Conservation (phyloP, 2,797 vertebrate genomes). For the Poeciliopsis gracilis region DNA sequence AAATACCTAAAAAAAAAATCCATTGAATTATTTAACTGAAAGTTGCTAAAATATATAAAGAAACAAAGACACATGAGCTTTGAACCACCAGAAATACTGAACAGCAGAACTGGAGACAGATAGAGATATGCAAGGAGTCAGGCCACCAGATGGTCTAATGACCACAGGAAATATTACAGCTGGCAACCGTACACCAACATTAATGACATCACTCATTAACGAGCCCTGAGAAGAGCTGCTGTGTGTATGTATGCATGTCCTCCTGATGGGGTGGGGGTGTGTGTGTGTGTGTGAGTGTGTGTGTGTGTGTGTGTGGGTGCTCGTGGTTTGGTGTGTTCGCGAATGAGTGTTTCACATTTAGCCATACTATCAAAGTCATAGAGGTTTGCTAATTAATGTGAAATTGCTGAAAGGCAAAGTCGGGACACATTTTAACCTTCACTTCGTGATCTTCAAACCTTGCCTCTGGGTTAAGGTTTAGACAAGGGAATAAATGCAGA, state of each 20-base stretch:
- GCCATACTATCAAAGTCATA: conserved; percentile 51
- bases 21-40: not conserved
- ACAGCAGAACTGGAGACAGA: conserved; percentile 30
- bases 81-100: conserved; percentile 18
- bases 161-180: conserved; percentile 80
- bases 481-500: not conserved
- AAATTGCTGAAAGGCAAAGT: conserved; percentile 44
- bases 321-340: conserved; percentile 1
- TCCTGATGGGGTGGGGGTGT: conserved; percentile 9
- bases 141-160: conserved; percentile 79
- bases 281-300: not conserved
- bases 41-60: not conserved
- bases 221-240: conserved; percentile 49
- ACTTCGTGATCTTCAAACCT: conserved; percentile 1
- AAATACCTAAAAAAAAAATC: not conserved
- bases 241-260: conserved; percentile 24
- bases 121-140: conserved; percentile 55
- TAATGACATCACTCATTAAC: conserved; percentile 76
- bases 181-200: conserved; percentile 72
- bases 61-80: conserved; percentile 2
- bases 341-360: conserved; percentile 27
- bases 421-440: conserved; percentile 28
- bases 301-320: conserved; percentile 6
- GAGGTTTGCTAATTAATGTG: conserved; percentile 39
- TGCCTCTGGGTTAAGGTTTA: not conserved